Conservation (phyloP, 2,113 vertebrate species). For the Microtus oregoni region DNA sequence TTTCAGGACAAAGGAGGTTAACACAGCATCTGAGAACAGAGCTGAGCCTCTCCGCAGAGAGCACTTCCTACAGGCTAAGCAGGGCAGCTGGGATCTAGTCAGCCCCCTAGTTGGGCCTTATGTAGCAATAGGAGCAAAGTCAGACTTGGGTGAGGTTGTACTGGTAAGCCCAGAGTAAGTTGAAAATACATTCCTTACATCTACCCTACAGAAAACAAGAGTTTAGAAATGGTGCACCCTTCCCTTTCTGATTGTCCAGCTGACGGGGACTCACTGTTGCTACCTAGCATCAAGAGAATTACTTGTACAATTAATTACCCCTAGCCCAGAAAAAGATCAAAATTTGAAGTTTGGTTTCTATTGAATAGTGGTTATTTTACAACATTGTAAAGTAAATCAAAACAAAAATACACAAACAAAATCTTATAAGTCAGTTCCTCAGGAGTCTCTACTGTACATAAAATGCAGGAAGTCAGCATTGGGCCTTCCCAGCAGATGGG, state of each 20-base stretch:
- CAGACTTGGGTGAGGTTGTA: neutral
- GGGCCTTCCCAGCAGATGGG: neutral
- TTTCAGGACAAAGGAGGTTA: neutral
- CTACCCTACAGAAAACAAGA: no score
- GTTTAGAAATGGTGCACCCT: no score
- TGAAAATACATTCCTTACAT: neutral
- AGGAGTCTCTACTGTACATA: neutral
- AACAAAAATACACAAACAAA: neutral
- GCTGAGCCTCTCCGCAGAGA: neutral
- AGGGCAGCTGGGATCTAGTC: no score
- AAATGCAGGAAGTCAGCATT: neutral
- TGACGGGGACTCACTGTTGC: neutral
- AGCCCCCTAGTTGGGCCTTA: neutral
- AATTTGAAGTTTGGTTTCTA: neutral
- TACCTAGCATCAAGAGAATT: neutral
- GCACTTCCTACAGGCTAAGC: neutral
- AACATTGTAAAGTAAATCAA: neutral
- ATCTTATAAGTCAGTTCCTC: neutral
- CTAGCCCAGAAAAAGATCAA: neutral
- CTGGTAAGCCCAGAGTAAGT: neutral
- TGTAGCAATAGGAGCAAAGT: neutral
- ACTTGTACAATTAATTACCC: neutral
- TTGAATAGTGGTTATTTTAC: neutral
- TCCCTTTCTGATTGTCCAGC: neutral
- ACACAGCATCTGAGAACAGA: neutral